Conservation (phyloP, 2,113 vertebrate genomes). For the Chionodraco myersi region DNA sequence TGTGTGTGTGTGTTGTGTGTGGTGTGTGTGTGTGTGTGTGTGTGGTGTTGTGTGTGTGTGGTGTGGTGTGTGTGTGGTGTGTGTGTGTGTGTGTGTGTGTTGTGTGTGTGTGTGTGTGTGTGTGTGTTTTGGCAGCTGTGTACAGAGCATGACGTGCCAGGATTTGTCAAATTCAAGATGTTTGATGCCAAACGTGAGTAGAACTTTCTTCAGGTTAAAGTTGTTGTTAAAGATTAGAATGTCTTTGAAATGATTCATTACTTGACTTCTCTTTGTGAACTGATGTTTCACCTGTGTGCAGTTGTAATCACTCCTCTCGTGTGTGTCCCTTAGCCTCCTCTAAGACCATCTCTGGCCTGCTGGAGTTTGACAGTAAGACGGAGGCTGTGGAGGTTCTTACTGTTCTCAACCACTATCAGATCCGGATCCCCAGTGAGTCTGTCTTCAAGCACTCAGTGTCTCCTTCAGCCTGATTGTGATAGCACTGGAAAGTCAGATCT, state of each 20-base stretch:
- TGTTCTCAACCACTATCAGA: conserved; percentile 98
- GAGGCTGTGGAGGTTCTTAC: conserved; percentile 97
- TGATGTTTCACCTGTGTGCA: too few relatives aligned
- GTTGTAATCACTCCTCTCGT: background rate
- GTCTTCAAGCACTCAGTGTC: background rate
- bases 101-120: background rate
- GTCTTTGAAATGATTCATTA: background rate
- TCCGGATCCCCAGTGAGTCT: conserved; percentile 95
- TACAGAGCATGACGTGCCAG: conserved; percentile 91
- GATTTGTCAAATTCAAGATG: conserved; percentile 96
- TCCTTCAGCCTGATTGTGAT: background rate
- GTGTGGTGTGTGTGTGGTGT: too few relatives aligned
- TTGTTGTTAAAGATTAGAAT: background rate
- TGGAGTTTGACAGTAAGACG: conserved; percentile 97
- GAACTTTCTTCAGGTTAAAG: background rate
- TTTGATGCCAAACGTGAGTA: conserved; percentile 98
- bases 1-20: too few relatives aligned
- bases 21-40: too few relatives aligned
- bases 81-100: too few relatives aligned
- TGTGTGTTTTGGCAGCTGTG: conserved; percentile 87
- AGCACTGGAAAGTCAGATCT: background rate
- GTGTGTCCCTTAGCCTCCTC: conserved; percentile 87
- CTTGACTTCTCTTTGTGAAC: background rate
- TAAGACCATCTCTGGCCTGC: conserved; percentile 94
- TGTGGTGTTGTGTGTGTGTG: too few relatives aligned